These are phyloP conservation scores for Mugil cephalus DNA, from an alignment of 2,113 vertebrate species.

Conservation along the genomic window DNA sequence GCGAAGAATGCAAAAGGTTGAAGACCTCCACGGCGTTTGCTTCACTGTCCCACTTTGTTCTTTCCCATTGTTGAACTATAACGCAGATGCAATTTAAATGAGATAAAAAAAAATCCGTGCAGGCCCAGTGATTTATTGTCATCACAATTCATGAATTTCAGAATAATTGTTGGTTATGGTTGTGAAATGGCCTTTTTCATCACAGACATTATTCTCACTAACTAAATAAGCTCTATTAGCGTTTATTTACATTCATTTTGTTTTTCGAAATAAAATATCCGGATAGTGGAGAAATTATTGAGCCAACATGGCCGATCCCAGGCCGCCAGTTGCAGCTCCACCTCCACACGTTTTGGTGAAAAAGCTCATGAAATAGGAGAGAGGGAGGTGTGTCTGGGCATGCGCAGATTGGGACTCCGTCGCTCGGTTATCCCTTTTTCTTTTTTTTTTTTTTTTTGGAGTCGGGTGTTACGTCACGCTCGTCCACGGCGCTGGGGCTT, in stretches of 20 bases:
- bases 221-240: too few species aligned
- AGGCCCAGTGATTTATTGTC: too few species aligned
- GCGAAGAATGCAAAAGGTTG: conserved; percentile 25
- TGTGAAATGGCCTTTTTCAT: too few species aligned
- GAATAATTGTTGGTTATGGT: not conserved
- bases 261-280: too few species aligned
- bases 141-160: not conserved
- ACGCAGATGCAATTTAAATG: not conserved
- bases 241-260: not conserved
- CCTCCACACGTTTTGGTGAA: conserved; percentile 38
- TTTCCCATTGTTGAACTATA: not conserved
- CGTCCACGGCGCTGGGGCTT: conserved; percentile 63
- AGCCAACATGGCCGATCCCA: conserved; percentile 67
- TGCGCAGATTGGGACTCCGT: conserved; percentile 58
- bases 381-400: conserved; percentile 64
- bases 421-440: conserved; percentile 53
- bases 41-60: not conserved
- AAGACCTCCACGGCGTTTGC: not conserved
- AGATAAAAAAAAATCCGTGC: too few species aligned
- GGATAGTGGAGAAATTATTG: conserved; percentile 1
- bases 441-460: conserved; percentile 40
- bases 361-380: conserved; percentile 58
- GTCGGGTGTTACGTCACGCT: conserved; percentile 79
- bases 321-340: conserved; percentile 46
- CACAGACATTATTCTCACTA: too few species aligned